Conservation (phyloP, 2,888 invertebrate species). For the Piscicola geometra region DNA sequence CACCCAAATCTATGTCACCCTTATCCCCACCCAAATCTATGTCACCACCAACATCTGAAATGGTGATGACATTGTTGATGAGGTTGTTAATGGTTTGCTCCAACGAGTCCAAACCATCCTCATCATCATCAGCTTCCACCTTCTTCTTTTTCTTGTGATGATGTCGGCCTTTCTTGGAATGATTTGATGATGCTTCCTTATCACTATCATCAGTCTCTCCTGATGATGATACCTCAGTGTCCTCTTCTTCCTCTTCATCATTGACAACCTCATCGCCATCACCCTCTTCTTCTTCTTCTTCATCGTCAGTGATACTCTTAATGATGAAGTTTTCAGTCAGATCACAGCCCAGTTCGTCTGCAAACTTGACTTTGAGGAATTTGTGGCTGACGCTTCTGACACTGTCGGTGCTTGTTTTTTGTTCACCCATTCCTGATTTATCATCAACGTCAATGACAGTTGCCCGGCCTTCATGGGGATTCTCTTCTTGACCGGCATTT, state of each 20-base stretch:
- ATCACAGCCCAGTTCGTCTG: slow-evolving; percentile 5
- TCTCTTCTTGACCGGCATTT: neutral
- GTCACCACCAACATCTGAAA: neutral
- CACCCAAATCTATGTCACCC: neutral
- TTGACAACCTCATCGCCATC: neutral
- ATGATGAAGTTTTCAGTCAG: neutral
- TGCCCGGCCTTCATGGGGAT: neutral
- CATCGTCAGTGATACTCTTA: neutral
- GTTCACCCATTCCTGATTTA: neutral
- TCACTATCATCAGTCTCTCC: slow-evolving; percentile 5
- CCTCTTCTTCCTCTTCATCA: slow-evolving; percentile 9
- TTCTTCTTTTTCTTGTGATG: neutral
- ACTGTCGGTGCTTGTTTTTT: neutral
- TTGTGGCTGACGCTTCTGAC: neutral
- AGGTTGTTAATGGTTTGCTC: neutral
- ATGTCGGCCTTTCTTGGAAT: neutral
- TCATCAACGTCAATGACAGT: neutral
- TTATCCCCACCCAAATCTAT: too few species aligned
- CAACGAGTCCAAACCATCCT: neutral
- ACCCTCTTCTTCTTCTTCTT: neutral
- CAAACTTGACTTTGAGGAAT: slow-evolving; percentile 5
- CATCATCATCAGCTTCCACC: neutral
- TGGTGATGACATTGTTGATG: neutral
- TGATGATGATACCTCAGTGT: neutral
- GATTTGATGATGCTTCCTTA: neutral